Evolutionary conservation across 2,888 invertebrate species (phyloP).

Genomic region (Homarus gammarus): DNA sequence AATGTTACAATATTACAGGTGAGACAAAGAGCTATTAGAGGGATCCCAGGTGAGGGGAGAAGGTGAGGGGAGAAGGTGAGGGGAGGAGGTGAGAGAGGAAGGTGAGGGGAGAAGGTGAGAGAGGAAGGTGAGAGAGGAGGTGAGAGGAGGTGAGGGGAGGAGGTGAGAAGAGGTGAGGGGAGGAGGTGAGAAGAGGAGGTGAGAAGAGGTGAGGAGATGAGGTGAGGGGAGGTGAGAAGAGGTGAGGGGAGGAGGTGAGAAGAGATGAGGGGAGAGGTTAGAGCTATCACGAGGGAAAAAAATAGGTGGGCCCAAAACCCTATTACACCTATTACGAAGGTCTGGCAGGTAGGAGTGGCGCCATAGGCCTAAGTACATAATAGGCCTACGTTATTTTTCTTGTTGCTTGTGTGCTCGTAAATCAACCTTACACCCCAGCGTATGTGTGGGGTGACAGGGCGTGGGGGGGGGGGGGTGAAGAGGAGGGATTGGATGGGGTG

Average conservation of each 20-base stretch:
- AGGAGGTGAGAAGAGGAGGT: background rate
- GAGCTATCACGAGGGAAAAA: too few relatives aligned
- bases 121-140: background rate
- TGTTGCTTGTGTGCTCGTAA: too few relatives aligned
- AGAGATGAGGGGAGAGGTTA: background rate
- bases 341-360: background rate
- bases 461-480: background rate
- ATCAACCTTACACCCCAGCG: too few relatives aligned
- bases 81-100: background rate
- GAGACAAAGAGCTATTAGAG: too few relatives aligned
- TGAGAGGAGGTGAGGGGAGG: background rate
- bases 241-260: background rate
- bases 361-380: too few relatives aligned
- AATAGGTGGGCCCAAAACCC: too few relatives aligned
- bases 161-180: background rate
- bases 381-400: too few relatives aligned
- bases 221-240: background rate
- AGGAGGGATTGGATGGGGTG: background rate
- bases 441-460: too few relatives aligned
- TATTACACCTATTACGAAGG: too few relatives aligned
- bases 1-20: too few relatives aligned
- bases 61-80: background rate
- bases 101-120: background rate
- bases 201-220: background rate
- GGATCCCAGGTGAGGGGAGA: background rate